These are phyloP conservation scores for Parnassius apollo DNA, from an alignment of 2,888 invertebrate species.

Conservation along the genomic window DNA sequence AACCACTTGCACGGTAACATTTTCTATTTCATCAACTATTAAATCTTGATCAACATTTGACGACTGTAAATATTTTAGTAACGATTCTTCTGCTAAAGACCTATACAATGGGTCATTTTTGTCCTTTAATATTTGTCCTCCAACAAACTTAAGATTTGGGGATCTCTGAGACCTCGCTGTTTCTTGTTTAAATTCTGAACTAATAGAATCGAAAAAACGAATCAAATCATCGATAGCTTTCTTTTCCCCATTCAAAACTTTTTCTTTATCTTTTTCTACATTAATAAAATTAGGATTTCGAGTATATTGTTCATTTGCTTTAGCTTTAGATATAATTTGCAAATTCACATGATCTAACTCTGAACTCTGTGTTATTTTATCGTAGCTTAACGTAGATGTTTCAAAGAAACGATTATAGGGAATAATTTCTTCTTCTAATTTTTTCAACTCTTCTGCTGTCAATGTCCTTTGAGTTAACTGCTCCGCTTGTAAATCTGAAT, in stretches of 20 bases:
- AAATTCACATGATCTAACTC: slow-evolving; percentile 33
- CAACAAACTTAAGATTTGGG: slow-evolving; percentile 40
- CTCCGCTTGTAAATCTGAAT: slow-evolving; percentile 50
- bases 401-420: slow-evolving; percentile 40
- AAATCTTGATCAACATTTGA: slow-evolving; percentile 34
- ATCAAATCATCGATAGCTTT: slow-evolving; percentile 69
- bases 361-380: slow-evolving; percentile 27
- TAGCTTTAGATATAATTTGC: slow-evolving; percentile 38
- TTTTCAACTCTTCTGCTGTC: slow-evolving; percentile 56
- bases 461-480: slow-evolving; percentile 49
- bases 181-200: slow-evolving; percentile 42
- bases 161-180: slow-evolving; percentile 52
- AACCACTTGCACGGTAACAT: slow-evolving; percentile 43
- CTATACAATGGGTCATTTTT: slow-evolving; percentile 40
- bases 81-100: slow-evolving; percentile 45
- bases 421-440: slow-evolving; percentile 68
- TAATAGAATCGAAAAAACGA: slow-evolving; percentile 63
- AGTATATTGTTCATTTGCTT: slow-evolving; percentile 37
- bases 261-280: slow-evolving; percentile 27
- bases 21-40: slow-evolving; percentile 43
- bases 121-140: slow-evolving; percentile 51
- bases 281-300: slow-evolving; percentile 34
- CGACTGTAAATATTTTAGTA: slow-evolving; percentile 41
- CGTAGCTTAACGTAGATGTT: slow-evolving; percentile 24
- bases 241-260: slow-evolving; percentile 53